phyloP scores from a whole-genome alignment of 2,113 vertebrate genomes.

The Aviceda subcristata region DNA sequence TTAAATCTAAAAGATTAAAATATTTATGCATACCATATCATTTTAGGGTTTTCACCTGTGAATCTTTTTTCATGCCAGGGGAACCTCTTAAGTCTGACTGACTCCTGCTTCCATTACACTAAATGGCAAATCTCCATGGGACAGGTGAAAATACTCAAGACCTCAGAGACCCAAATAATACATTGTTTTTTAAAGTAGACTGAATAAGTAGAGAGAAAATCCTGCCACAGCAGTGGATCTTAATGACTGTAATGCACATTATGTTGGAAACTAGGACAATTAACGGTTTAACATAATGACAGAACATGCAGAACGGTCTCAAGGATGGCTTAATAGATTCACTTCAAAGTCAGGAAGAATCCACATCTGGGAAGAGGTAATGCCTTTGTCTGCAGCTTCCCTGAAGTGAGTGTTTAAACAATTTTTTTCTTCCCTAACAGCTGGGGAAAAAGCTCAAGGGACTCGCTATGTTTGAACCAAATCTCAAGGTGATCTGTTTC shows the following conservation, averaged over 20 bases:
- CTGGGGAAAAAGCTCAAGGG: constrained; percentile 40
- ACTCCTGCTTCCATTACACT: not conserved
- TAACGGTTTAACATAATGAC: constrained; percentile 32
- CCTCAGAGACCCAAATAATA: not conserved
- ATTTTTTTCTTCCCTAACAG: constrained; percentile 26
- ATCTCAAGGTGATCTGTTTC: constrained; percentile 47
- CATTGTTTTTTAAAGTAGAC: not conserved
- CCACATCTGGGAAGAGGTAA: constrained; percentile 50
- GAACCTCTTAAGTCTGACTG: not conserved
- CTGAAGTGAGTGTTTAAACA: constrained; percentile 45
- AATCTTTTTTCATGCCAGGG: not conserved
- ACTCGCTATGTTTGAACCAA: constrained; percentile 39
- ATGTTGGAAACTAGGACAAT: constrained; percentile 43
- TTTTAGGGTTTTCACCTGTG: not conserved
- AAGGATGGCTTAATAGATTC: constrained; percentile 37
- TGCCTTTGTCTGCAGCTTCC: constrained; percentile 47
- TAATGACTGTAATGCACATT: not conserved
- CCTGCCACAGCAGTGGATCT: not conserved
- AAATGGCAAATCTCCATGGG: not conserved
- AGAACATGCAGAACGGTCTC: not conserved
- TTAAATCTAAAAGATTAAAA: not conserved
- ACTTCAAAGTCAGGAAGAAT: constrained; percentile 62
- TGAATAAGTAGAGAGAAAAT: constrained; percentile 6
- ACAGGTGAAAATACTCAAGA: not conserved
- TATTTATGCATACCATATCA: not conserved